Base-by-base conservation (phyloP, 2,113 vertebrate species). In the Psammodynastes pulverulentus region DNA sequence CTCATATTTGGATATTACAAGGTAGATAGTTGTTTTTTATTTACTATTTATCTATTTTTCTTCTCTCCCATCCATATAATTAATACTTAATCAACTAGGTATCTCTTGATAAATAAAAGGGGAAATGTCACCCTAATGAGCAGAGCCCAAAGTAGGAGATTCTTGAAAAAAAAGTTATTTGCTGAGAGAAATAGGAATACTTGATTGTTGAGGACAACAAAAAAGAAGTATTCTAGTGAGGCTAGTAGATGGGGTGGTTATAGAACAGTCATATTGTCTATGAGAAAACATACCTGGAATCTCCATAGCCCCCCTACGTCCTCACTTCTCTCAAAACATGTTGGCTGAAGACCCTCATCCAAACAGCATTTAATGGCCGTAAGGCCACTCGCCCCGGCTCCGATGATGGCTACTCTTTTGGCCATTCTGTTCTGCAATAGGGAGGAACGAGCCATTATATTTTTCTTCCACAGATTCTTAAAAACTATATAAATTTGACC, bases 311-410 rank as follows among this genome's bases (percentile, higher is more conserved):
- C 94, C 48, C 93, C 62, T 3, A 95, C 92, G 49, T 94, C 91
- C 7, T 93, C 90, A 52, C 46, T 92, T 87, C 89, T 93, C 91
- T 96, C 94, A 94, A 95, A 96, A 89, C 94, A 96, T 1, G 56
- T 92, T 52, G 93, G 88, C 84, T 92, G 93, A 79, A 95, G 86
- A 23, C 72, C 84, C 91, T 95, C 91, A 79, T 95, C 92, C 34
- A 96, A 52, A n/a, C 95, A 95, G 89, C 94, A 96, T 58, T 95
- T 95, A 43, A 94, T 93, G 43, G 92, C 79, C 49, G 93, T 54
- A 4, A 96, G 62, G 5, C 93, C 92, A 48, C 93, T 96, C 39
- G 86, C 45, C 4, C 93, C 91, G 21, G 94, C 90, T 34, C 94
- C 91, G 3, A 93, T 89, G 15, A 94, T 45, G 15, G 93, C 90